Base-by-base conservation (phyloP, 1,140 invertebrate genomes). In the Drosophila funebris region DNA sequence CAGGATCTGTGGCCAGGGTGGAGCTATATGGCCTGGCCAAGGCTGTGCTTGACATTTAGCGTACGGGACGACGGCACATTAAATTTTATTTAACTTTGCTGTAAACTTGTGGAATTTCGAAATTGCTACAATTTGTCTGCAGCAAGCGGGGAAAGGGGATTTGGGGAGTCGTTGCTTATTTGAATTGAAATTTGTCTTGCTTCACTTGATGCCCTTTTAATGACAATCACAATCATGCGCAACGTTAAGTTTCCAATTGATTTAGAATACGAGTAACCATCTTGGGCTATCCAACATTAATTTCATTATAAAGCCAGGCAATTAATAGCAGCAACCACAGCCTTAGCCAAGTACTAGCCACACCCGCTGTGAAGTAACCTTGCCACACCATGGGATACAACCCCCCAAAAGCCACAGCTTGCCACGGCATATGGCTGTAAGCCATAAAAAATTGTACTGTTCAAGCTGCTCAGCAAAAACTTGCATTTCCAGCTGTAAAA, bases 61-160 rank as follows among this genome's bases (percentile, higher is more conserved):
- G 64, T 54, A 72, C 53, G 20, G n/a, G 14, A 13, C 22, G 31
- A 36, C 37, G 46, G 63, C 76, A 88, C 83, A 88, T 88, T 88
- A 77, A 88, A 83, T 88, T 83, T 83, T 73, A 83, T 88, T 83
- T 76, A 88, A 79, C 83, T 83, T 79, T 68, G 78, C 66, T 48
- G 37, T 72, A 71, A 88, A 88, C 78, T 88, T 81, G 76, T 63
- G 83, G 83, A 88, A 88, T 88, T 88, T 83, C 48, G 24, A 88
- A 82, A 83, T 83, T 76, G 83, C 73, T 79, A 83, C 83, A 88
- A 83, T 88, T 83, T 88, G 81, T 85, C 50, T 33, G 33, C 31
- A 37, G 31, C 63, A 41, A 14, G 8, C 43, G 14, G 43, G 44
- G 11, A 14, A 16, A 33, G 20, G 16, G 5, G 8, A 18, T 31